phyloP scores from a whole-genome alignment of 2,888 invertebrate genomes.

The Nyleta sp. region DNA sequence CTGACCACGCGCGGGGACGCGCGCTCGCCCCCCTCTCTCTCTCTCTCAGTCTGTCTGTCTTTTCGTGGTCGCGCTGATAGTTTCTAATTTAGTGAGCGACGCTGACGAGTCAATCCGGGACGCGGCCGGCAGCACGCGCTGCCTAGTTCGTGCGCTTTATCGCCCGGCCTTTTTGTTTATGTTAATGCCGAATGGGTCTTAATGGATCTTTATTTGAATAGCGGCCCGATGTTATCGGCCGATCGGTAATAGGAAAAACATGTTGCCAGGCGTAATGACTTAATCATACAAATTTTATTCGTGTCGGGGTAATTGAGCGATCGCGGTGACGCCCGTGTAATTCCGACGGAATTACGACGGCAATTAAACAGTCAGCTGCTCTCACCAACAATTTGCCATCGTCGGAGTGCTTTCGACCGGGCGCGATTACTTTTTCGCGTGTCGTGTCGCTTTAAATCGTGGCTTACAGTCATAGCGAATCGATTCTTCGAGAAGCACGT shows the following conservation, averaged over 20 bases:
- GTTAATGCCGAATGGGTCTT: slow-evolving; percentile 31
- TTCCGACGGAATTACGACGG: slow-evolving; percentile 27
- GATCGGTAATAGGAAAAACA: slow-evolving; percentile 53
- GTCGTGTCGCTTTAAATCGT: not conserved
- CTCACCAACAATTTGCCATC: not conserved
- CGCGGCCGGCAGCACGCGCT: slow-evolving; percentile 26
- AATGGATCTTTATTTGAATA: slow-evolving; percentile 48
- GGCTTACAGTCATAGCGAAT: too few relatives aligned
- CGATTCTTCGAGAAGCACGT: too few relatives aligned
- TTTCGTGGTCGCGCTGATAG: slow-evolving; percentile 42
- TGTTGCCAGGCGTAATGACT: slow-evolving; percentile 51
- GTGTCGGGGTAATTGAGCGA: slow-evolving; percentile 53
- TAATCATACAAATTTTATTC: slow-evolving; percentile 54
- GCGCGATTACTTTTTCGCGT: slow-evolving; percentile 8
- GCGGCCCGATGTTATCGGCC: slow-evolving; percentile 20
- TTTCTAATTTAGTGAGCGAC: slow-evolving; percentile 57
- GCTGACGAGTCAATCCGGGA: slow-evolving; percentile 51
- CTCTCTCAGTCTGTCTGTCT: slow-evolving; percentile 13
- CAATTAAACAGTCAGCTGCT: slow-evolving; percentile 29
- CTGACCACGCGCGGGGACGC: slow-evolving; percentile 27
- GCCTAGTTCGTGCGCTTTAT: slow-evolving; percentile 16
- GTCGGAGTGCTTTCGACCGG: too few relatives aligned
- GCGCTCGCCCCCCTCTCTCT: slow-evolving; percentile 4
- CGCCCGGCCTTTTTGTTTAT: slow-evolving; percentile 45
- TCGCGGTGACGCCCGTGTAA: slow-evolving; percentile 21